phyloP scores from a whole-genome alignment of 2,113 vertebrate species.

The Anarhynchus alexandrinus region DNA sequence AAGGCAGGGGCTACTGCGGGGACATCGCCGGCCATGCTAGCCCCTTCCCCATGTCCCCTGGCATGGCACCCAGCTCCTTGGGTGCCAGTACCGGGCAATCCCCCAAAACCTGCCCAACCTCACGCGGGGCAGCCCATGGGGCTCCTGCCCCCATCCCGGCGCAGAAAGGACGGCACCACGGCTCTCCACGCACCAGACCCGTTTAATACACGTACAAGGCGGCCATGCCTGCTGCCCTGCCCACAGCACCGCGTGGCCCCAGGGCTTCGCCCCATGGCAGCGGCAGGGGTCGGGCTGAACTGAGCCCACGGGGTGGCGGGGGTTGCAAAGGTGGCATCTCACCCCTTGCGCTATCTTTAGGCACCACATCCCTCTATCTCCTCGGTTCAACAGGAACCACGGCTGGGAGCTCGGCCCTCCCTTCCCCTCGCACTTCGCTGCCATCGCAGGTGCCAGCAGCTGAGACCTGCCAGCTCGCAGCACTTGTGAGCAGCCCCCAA shows the following conservation, averaged over 20 bases:
- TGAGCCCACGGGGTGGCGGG: neutral
- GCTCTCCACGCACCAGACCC: constrained; percentile 29
- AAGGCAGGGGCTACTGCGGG: neutral
- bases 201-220: constrained; percentile 20
- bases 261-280: fast-evolving
- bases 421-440: fast-evolving
- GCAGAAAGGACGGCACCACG: neutral
- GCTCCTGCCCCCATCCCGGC: fast-evolving
- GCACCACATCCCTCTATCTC: neutral
- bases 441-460: neutral
- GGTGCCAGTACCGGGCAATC: neutral
- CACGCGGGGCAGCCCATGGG: fast-evolving
- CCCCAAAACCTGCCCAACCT: neutral
- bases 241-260: fast-evolving
- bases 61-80: too few relatives aligned
- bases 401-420: neutral
- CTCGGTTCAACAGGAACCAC: fast-evolving
- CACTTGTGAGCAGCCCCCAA: neutral
- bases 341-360: fast-evolving
- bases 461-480: neutral
- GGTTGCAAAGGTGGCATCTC: neutral
- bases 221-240: neutral
- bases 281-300: neutral
- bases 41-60: neutral
- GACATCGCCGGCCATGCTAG: neutral